Evolutionary conservation across 2,888 invertebrate species (phyloP), one percentile per base, ranked within the genome.

Genomic region (Trissonchulus latispiculum): DNA sequence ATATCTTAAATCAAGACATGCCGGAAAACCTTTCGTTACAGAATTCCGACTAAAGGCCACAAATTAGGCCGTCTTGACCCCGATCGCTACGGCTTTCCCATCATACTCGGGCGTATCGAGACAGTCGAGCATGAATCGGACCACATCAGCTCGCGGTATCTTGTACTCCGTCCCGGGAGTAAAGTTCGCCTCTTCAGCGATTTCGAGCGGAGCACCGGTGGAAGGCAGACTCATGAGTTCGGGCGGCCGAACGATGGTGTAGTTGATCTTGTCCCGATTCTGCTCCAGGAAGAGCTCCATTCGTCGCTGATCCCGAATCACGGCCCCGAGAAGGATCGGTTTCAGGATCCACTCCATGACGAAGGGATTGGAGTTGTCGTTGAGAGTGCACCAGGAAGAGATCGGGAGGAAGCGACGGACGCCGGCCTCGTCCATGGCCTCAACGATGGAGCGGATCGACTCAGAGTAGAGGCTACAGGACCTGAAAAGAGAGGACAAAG

Each of bases 271-370:
- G 8, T 23, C 48, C 8, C 23, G 8, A 8, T 8, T 15, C 8
- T 8, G 3, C 33, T 35, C 36, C 28, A 68, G n/a, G 36, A 28
- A 68, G 8, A 35, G 8, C 36, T 68, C 69, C 69, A 68, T 68
- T 35, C 33, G 33, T 23, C 31, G 36, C 33, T 35, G 31, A 33
- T 68, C 69, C 3, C 69, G 69, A 8, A 68, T n/a, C 35, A 33
- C 69, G 28, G 69, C 69, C 8, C 69, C 69, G 23, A 48, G 48
- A 23, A 48, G 23, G 8, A 48, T 15, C 48, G 48, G 48, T 48
- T 68, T 68, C n/a, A 68, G 15, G 28, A 68, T 33, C 69, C 69
- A 68, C 23, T 68, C 69, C n/a, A 68, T 3, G 36, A 36, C 31
- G 36, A 68, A 68, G 8, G 69, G 69, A n/a, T 68, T 68, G n/a